Conservation (phyloP, 2,797 vertebrate genomes). For the Syngnathus rostellatus region DNA sequence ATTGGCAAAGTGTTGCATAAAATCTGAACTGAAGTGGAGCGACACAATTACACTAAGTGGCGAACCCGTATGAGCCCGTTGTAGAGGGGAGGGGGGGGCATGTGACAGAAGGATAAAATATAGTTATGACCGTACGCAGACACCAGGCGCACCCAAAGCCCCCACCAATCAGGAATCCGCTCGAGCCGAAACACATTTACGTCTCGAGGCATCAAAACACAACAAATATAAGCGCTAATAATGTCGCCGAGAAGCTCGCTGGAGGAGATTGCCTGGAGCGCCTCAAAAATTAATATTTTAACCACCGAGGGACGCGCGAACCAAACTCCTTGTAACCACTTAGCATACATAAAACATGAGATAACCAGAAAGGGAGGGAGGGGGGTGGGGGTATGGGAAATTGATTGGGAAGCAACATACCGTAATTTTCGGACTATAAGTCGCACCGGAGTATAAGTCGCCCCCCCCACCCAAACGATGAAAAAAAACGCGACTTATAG, state of each 20-base stretch:
- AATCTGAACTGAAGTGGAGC: conserved; percentile 23
- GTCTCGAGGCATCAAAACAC: conserved; percentile 8
- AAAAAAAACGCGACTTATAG: too few relatives aligned
- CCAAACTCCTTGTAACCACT: conserved; percentile 57
- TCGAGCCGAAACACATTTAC: not conserved
- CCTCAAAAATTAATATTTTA: conserved; percentile 45
- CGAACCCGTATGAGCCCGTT: not conserved
- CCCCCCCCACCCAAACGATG: too few relatives aligned
- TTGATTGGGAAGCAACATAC: conserved; percentile 15
- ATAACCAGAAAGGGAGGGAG: conserved; percentile 8
- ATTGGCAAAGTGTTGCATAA: conserved; percentile 12
- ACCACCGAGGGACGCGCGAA: conserved; percentile 41
- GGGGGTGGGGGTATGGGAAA: not conserved
- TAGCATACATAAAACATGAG: conserved; percentile 61
- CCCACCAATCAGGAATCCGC: not conserved
- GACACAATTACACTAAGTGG: conserved; percentile 40
- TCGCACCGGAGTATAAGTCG: too few relatives aligned
- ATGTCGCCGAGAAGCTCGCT: conserved; percentile 16
- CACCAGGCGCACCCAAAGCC: not conserved
- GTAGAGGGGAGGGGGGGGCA: conserved; percentile 16
- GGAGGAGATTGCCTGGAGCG: conserved; percentile 23
- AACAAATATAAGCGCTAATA: conserved; percentile 28
- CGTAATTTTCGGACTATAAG: too few relatives aligned
- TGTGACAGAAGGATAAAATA: conserved; percentile 35
- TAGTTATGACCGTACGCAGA: conserved; percentile 25